A percentile compares a stretch with the other conserved stretches of the same genome.
Conservation (phyloP, 2,888 invertebrate species). For the Dryomyza anilis region DNA sequence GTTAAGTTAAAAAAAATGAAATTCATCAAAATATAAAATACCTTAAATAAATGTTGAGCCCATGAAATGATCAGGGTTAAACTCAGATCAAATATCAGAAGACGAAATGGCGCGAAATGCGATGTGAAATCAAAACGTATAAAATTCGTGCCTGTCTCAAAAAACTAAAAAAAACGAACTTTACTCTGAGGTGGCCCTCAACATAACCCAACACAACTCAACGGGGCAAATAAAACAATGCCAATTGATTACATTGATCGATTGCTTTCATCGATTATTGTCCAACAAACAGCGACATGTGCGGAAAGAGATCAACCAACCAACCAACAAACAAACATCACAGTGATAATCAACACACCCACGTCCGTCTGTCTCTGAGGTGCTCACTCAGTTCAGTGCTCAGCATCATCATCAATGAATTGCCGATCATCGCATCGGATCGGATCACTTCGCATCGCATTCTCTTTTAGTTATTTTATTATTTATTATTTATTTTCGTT, state of each 20-base stretch:
- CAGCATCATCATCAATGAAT: constrained; percentile 24
- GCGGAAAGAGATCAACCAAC: constrained; percentile 16
- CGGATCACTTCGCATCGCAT: background rate
- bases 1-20: too few species aligned
- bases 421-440: constrained; percentile 16
- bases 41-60: too few species aligned
- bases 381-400: too few species aligned
- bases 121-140: too few species aligned
- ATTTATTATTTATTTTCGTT: too few species aligned
- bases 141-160: too few species aligned
- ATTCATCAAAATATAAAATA: too few species aligned
- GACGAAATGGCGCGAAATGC: too few species aligned
- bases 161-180: too few species aligned
- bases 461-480: background rate
- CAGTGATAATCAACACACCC: constrained; percentile 21
- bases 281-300: constrained; percentile 37
- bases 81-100: too few species aligned
- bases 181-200: background rate
- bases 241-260: constrained; percentile 51
- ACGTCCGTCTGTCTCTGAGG: background rate
- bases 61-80: too few species aligned
- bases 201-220: background rate
- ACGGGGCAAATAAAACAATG: constrained; percentile 39
- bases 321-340: background rate
- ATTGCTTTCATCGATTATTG: constrained; percentile 59